A percentile compares a stretch with the other conserved stretches of the same genome.
phyloP scores from a whole-genome alignment of 1,140 invertebrate genomes.

The Metaphire vulgaris region DNA sequence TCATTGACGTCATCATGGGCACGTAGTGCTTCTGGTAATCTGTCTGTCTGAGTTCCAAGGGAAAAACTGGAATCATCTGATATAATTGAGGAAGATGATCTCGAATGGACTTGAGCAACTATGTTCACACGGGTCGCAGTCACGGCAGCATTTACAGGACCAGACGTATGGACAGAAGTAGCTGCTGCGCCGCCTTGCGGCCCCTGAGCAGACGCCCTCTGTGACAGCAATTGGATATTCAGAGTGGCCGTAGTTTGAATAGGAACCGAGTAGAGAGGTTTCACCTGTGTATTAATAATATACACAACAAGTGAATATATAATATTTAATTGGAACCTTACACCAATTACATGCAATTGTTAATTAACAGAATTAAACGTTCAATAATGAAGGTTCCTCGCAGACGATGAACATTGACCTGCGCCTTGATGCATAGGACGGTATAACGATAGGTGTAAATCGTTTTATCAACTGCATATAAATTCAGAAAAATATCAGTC shows the following conservation, averaged over 20 bases:
- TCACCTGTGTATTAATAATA: not conserved
- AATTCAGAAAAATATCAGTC: no score
- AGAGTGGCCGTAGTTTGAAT: conserved; percentile 14
- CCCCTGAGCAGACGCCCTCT: not conserved
- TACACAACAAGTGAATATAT: not conserved
- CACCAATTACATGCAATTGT: not conserved
- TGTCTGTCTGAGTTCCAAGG: not conserved
- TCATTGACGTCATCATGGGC: not conserved
- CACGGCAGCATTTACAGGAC: not conserved
- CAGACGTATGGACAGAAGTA: not conserved
- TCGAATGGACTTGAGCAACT: not conserved
- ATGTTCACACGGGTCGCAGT: not conserved
- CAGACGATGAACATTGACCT: no score
- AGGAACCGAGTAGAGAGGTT: conserved; percentile 12
- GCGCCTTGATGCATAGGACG: no score
- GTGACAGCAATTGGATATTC: conserved; percentile 9
- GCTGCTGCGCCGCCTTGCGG: not conserved
- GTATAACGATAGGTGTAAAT: no score
- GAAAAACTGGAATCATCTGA: not conserved
- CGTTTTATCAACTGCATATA: no score
- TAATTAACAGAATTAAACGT: not conserved
- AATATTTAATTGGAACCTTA: not conserved
- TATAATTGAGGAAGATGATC: not conserved
- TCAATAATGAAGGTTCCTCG: no score
- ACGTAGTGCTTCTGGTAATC: not conserved